Percentiles rank a stretch among this genome's conserved stretches.
Evolutionary conservation across 2,113 vertebrate genomes (phyloP).

Genomic region (Corapipo altera): DNA sequence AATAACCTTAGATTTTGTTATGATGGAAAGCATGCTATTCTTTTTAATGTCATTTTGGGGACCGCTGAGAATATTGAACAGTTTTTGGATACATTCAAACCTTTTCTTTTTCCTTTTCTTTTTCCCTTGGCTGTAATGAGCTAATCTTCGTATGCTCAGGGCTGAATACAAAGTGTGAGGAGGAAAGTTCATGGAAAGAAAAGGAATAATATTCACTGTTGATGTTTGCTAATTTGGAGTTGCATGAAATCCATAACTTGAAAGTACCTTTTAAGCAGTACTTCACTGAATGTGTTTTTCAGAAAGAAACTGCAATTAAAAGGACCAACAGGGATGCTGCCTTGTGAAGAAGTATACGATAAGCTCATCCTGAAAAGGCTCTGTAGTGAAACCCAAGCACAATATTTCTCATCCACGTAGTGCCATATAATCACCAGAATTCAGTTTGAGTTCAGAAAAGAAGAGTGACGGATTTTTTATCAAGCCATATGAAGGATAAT

Average conservation of each 20-base stretch:
- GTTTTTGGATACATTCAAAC: conserved; percentile 11
- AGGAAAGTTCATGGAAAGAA: not conserved
- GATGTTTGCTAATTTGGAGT: not conserved
- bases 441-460: not conserved
- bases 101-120: not conserved
- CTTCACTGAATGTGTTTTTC: not conserved
- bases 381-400: not conserved
- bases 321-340: not conserved
- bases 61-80: not conserved
- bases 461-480: rapidly evolving
- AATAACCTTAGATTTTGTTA: conserved; percentile 42
- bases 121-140: not conserved
- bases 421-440: not conserved
- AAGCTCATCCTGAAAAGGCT: not conserved
- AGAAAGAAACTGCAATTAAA: not conserved
- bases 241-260: not conserved
- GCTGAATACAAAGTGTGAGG: not conserved
- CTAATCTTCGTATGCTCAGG: not conserved
- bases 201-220: not conserved
- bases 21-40: conserved; percentile 5
- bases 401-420: not conserved
- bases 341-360: not conserved
- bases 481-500: not conserved
- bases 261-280: not conserved
- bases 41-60: conserved; percentile 33